Conservation (phyloP, 1,140 invertebrate species). For the Ericerus pela region DNA sequence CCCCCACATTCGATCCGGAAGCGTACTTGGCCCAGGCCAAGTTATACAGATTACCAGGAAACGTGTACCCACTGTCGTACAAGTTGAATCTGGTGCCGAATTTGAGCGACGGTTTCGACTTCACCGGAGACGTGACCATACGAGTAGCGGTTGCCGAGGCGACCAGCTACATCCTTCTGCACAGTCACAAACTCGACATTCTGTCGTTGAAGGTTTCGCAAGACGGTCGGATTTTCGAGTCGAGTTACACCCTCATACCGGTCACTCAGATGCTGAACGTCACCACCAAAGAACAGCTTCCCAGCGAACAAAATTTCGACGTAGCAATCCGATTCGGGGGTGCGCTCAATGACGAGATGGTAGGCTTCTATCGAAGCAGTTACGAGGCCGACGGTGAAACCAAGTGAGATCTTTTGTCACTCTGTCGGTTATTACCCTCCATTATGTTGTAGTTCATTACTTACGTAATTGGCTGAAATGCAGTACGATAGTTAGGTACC, state of each 20-base stretch:
- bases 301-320: neutral
- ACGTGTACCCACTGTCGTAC: constrained; percentile 48
- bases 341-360: neutral
- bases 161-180: neutral
- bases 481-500: too few relatives aligned
- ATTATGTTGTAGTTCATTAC: too few relatives aligned
- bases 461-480: too few relatives aligned
- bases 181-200: neutral
- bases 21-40: too few relatives aligned
- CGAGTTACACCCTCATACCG: neutral
- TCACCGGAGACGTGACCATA: constrained; percentile 35
- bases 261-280: neutral
- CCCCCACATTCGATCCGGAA: too few relatives aligned
- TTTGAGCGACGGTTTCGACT: constrained; percentile 39
- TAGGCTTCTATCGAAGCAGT: constrained; percentile 4
- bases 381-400: too few relatives aligned
- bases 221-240: neutral
- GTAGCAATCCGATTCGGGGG: neutral
- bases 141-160: neutral
- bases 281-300: neutral
- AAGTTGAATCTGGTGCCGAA: constrained; percentile 42
- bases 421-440: too few relatives aligned
- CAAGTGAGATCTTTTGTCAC: too few relatives aligned
- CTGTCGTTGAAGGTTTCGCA: neutral
- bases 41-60: constrained; percentile 46